A percentile compares a stretch with the other conserved stretches of the same genome.
These are phyloP conservation scores for Porphyrio hochstetteri DNA, from an alignment of 2,113 vertebrate species.

Conservation along the genomic window DNA sequence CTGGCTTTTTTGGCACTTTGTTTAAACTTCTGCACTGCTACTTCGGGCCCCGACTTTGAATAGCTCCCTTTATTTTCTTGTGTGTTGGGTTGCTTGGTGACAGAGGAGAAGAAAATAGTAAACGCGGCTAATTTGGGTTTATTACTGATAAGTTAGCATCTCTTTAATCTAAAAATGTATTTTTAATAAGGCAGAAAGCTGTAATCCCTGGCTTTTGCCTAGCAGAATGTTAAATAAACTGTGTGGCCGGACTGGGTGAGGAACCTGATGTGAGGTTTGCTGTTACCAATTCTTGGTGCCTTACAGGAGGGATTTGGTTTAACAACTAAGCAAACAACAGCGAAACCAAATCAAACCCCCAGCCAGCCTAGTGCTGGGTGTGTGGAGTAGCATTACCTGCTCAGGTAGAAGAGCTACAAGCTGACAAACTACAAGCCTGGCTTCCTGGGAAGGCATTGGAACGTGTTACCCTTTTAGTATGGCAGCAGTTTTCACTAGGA, in stretches of 20 bases:
- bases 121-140: conserved; percentile 40
- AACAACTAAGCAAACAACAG: not conserved
- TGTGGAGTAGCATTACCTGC: not conserved
- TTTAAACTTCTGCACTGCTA: conserved; percentile 42
- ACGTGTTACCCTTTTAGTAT: not conserved
- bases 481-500: not conserved
- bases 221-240: conserved; percentile 2
- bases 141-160: conserved; percentile 45
- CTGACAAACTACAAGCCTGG: not conserved
- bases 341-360: not conserved
- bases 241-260: not conserved
- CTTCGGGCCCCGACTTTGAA: conserved; percentile 52
- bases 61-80: conserved; percentile 68
- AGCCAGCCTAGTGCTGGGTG: fast-evolving
- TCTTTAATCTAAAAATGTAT: conserved; percentile 19
- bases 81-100: conserved; percentile 67
- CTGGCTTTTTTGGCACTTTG: conserved; percentile 28
- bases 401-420: fast-evolving
- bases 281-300: not conserved
- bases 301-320: not conserved
- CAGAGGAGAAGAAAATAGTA: conserved; percentile 42
- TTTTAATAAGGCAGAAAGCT: conserved; percentile 29
- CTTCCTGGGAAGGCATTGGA: not conserved
- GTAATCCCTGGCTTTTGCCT: not conserved
- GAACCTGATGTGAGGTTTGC: not conserved